Evolutionary conservation across 2,797 vertebrate species (phyloP).

Genomic region (Cyprinella venusta): DNA sequence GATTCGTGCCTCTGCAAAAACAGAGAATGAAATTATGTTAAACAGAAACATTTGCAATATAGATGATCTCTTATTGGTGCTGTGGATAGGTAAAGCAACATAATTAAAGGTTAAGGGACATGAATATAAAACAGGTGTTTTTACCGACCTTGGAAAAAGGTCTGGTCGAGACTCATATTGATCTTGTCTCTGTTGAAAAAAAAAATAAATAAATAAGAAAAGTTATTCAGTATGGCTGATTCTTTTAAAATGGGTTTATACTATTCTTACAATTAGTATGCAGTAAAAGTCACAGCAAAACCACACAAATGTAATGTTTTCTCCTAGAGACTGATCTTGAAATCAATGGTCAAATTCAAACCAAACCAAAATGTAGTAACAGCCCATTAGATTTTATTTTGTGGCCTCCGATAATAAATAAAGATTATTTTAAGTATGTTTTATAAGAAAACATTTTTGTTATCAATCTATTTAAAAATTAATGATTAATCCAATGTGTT

Average conservation of each 20-base stretch:
- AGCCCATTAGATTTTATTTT: neutral
- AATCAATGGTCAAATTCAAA: neutral
- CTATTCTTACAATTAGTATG: neutral
- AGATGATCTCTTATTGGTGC: neutral
- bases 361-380: no score
- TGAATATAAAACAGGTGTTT: neutral
- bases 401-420: neutral
- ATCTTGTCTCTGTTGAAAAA: constrained; percentile 64
- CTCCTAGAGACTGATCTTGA: neutral
- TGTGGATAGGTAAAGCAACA: neutral
- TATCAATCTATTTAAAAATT: neutral
- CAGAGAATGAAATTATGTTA: constrained; percentile 1
- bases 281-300: constrained; percentile 6
- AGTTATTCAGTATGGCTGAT: neutral
- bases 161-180: constrained; percentile 69
- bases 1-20: constrained; percentile 88
- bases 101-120: neutral
- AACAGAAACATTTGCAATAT: neutral
- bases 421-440: neutral
- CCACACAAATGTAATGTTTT: neutral
- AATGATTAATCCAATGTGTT: neutral
- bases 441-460: neutral
- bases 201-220: constrained; percentile 15
- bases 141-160: constrained; percentile 77
- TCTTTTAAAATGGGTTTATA: constrained; percentile 24